Evolutionary conservation across 2,888 invertebrate genomes (phyloP).

Genomic region (Prionchulus punctatus): DNA sequence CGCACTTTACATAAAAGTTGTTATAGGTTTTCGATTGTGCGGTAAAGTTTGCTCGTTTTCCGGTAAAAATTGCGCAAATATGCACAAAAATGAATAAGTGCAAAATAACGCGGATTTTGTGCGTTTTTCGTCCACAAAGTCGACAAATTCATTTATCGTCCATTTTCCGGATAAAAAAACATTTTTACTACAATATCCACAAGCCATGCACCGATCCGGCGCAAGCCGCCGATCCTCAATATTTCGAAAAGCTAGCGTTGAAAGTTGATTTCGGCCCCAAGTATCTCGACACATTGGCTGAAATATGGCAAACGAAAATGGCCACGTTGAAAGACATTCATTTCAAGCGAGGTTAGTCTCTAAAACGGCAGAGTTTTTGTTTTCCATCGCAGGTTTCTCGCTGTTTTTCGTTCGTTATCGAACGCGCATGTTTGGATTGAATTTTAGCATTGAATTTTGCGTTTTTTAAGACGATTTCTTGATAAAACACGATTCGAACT

Average conservation of each 20-base stretch:
- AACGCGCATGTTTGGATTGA: background rate
- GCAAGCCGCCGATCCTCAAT: constrained; percentile 24
- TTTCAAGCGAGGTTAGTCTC: background rate
- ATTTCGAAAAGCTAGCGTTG: constrained; percentile 25
- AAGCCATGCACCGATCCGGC: constrained; percentile 19
- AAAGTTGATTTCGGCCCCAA: constrained; percentile 19
- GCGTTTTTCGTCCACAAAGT: too few relatives aligned
- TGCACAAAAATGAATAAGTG: too few relatives aligned
- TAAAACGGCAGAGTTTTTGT: too few relatives aligned
- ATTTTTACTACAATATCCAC: background rate
- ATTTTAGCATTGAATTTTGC: background rate
- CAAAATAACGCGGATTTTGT: too few relatives aligned
- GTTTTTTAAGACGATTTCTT: background rate
- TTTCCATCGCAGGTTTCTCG: background rate
- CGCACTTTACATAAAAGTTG: too few relatives aligned
- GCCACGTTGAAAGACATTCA: background rate
- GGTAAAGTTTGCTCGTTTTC: too few relatives aligned
- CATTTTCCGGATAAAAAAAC: too few relatives aligned
- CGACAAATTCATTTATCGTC: too few relatives aligned
- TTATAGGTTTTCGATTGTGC: too few relatives aligned
- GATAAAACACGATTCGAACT: constrained; percentile 10
- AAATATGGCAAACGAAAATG: background rate
- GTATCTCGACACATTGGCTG: background rate
- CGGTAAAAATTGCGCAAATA: too few relatives aligned
- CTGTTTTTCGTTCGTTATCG: background rate